Base-by-base conservation (phyloP, 1,140 invertebrate genomes). In the Dreissena polymorpha region DNA sequence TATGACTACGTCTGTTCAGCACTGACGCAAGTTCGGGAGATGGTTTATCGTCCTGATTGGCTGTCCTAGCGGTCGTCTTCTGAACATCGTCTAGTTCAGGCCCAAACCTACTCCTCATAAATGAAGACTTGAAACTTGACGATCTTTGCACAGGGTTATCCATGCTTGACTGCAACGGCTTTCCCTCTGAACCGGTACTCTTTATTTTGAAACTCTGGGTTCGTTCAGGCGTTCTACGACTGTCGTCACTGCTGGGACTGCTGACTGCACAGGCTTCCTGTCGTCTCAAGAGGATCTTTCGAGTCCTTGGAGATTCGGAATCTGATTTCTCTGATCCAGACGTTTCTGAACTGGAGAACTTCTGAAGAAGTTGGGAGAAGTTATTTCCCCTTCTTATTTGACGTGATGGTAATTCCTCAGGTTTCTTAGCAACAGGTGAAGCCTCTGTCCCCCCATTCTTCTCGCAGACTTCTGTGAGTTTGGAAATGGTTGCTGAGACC, bases 91-190 rank as follows among this genome's bases (percentile, higher is more conserved):
- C 39, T 3, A 85, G 69, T 64, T 86, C 84, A 18, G 85, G 85
- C 78, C 87, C 86, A 27, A 73, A 84, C 18, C 74, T 71, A 51
- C 81, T 72, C 50, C 78, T 68, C 87, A 88, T 88, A 77, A 88
- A 88, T 64, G 85, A 76, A 14, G 87, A 88, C 68, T 81, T 88
- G 80, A 88, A 88, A 78, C 87, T 88, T 14, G 83, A 81, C 21
- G 87, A 86, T 60, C 87, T 80, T 50, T 88, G 87, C 69, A 88
- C 85, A 21, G 84, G 73, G 51, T 49, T 74, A 6, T 82, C 71
- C 74, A 76, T 75, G 71, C 51, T 55, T 68, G 21, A 18, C 29
- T 25, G 25, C 67, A 0, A 39, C 10, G 67, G 10, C 12, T 13
- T 10, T 10, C 12, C 21, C 13, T 69, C 67, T 39, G 39, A 74